A percentile compares a stretch with the other conserved stretches of the same genome.
Conservation (phyloP, 2,797 vertebrate genomes). For the Cottoperca gobio region DNA sequence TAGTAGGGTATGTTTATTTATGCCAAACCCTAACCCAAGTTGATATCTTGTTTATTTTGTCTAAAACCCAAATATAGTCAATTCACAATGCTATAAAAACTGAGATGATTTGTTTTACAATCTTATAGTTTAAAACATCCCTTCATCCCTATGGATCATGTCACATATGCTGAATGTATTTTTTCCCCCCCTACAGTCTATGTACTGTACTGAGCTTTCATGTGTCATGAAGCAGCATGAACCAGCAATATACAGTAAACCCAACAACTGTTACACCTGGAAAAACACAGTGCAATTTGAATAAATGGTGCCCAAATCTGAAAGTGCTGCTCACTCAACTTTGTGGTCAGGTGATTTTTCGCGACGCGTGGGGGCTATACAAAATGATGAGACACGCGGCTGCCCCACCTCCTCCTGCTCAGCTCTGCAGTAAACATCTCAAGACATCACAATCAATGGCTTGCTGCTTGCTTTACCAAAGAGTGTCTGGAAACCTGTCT, state of each 20-base stretch:
- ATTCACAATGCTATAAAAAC: not conserved
- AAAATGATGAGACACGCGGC: conserved; percentile 31
- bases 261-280: not conserved
- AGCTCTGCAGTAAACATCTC: conserved; percentile 68
- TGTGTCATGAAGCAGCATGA: not conserved
- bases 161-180: not conserved
- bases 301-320: conserved; percentile 20
- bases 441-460: conserved; percentile 56
- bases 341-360: conserved; percentile 56
- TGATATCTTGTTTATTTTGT: not conserved
- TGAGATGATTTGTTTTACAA: too few species aligned
- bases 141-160: not conserved
- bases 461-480: conserved; percentile 65
- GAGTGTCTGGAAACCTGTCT: conserved; percentile 66
- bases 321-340: conserved; percentile 42
- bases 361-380: conserved; percentile 31
- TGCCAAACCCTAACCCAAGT: not conserved
- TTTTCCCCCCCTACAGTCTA: not conserved
- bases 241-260: not conserved
- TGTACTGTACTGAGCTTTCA: not conserved
- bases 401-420: conserved; percentile 33
- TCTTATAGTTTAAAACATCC: not conserved
- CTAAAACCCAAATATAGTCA: not conserved
- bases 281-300: conserved; percentile 20
- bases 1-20: not conserved